Base-by-base conservation (phyloP, 2,797 vertebrate genomes). In the Platyrinchus mystaceus region DNA sequence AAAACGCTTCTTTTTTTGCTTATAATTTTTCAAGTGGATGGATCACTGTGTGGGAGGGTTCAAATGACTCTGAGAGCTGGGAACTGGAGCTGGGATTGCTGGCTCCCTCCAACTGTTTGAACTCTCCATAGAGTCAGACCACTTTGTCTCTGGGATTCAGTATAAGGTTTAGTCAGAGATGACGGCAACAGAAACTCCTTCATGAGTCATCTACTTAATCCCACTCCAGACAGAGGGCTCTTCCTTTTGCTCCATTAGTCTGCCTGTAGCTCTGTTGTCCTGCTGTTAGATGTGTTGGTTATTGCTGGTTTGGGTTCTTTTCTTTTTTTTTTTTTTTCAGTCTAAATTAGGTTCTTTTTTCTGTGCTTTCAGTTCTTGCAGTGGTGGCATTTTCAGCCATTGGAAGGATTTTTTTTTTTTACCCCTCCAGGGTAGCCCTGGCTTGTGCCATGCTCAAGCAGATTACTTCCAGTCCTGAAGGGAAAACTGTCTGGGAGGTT, bases 171-270 rank as follows among this genome's bases (percentile, higher is more conserved):
- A 96, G 92, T 95, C 92, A 92, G 89, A 92, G 87, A 82, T 74
- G 93, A 94, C 39, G 32, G 59, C 91, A 84, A 2, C 80, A 92
- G 82, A 88, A 88, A 64, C 50, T 91, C 69, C 56, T 91, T 59
- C 67, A 11, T 90, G 94, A 96, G 62, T 95, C 94, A 93, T 55
- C 37, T 87, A 0, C 55, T 73, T 79, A 93, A 88, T 85, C 83
- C 85, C 81, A 74, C 77, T 91, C 52, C 85, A 95, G 94, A 95
- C 83, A 81, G 49, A 93, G 82, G 60, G 70, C 63, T 94, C 85
- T 94, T 88, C 87, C 86, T 93, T 92, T n/a, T 56, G 52, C 75
- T 75, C 36, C 43, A 10, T 83, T 60, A 75, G 26, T 52, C 82
- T 80, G 32, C 55, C 68, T 81, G 59, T 28, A 66, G 47, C 66